Evolutionary conservation across 2,797 vertebrate genomes (phyloP).

Genomic region (Tokudaia muenninki): DNA sequence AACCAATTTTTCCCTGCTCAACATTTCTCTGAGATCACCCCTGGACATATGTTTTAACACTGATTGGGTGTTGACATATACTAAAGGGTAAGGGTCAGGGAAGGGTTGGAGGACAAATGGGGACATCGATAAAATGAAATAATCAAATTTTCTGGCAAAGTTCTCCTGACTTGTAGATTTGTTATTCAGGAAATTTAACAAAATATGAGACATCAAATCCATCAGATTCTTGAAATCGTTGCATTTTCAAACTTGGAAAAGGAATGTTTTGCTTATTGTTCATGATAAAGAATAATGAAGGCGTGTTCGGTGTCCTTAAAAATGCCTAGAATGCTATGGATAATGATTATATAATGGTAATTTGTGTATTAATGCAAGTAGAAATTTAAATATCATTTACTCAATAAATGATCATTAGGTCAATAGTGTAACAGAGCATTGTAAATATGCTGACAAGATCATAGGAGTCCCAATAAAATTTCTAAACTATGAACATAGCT

Average conservation of each 20-base stretch:
- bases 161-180: constrained; percentile 12
- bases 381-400: neutral
- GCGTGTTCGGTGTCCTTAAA: neutral
- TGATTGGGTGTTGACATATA: neutral
- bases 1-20: constrained; percentile 48
- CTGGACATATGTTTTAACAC: constrained; percentile 25
- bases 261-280: constrained; percentile 18
- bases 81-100: neutral
- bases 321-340: neutral
- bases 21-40: neutral
- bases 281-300: constrained; percentile 8
- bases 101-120: accelerated
- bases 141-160: constrained; percentile 20
- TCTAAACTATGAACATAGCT: neutral
- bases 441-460: neutral
- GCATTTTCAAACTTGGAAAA: constrained; percentile 47
- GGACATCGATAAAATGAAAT: neutral
- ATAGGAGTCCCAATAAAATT: neutral
- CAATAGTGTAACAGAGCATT: neutral
- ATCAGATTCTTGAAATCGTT: constrained; percentile 20
- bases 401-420: neutral
- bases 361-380: neutral
- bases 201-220: neutral
- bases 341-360: neutral
- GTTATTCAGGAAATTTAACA: neutral